Evolutionary conservation across 2,888 invertebrate species (phyloP).

Genomic region (Leptinotarsa juncta): DNA sequence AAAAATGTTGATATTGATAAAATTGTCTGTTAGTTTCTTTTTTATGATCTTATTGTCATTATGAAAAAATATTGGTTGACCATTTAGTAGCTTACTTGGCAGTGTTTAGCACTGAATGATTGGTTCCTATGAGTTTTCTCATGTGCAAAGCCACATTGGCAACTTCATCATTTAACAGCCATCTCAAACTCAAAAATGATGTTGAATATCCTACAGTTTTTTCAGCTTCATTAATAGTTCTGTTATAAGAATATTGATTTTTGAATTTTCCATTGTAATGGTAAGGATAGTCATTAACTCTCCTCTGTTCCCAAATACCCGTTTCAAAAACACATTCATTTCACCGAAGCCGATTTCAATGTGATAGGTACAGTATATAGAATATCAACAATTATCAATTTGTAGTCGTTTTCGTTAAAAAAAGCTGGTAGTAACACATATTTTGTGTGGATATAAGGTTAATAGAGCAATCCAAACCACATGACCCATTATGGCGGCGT

Average conservation of each 20-base stretch:
- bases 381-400: background rate
- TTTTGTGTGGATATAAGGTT: background rate
- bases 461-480: too few species aligned
- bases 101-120: constrained; percentile 92
- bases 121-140: constrained; percentile 90
- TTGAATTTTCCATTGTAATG: constrained; percentile 41
- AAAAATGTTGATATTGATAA: background rate
- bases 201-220: constrained; percentile 97
- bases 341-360: background rate
- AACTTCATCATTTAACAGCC: constrained; percentile 95
- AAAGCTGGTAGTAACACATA: background rate
- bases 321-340: constrained; percentile 27
- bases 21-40: background rate
- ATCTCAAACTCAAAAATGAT: constrained; percentile 90
- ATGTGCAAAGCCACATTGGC: constrained; percentile 93
- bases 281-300: constrained; percentile 3
- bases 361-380: background rate
- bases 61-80: background rate
- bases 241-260: constrained; percentile 43
- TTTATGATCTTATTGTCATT: too few species aligned
- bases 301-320: constrained; percentile 7
- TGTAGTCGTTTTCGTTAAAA: constrained; percentile 19
- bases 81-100: constrained; percentile 77
- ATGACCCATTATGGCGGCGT: too few species aligned
- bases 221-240: constrained; percentile 85